Evolutionary conservation across 2,888 invertebrate genomes (phyloP).

Genomic region (Drepana falcataria): DNA sequence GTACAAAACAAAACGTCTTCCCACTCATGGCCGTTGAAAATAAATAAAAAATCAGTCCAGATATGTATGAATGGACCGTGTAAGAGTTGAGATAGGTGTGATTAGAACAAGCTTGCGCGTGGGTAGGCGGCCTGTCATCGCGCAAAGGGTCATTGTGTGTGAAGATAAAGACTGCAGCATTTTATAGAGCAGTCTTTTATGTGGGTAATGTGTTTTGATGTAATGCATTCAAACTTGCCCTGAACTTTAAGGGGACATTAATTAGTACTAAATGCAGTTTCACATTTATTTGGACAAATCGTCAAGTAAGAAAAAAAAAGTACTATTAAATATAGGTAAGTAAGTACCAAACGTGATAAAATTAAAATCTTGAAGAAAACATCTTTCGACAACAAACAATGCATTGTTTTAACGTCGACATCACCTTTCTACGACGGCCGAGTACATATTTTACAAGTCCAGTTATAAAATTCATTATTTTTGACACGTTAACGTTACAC

Average conservation of each 20-base stretch:
- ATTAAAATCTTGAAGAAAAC: not conserved
- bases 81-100: conserved; percentile 61
- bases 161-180: conserved; percentile 33
- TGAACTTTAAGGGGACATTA: not conserved
- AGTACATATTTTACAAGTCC: conserved; percentile 1
- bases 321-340: not conserved
- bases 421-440: not conserved
- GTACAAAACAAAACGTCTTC: conserved; percentile 59
- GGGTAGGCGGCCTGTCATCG: conserved; percentile 71
- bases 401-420: conserved; percentile 1
- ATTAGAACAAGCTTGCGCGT: conserved; percentile 67
- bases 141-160: conserved; percentile 61
- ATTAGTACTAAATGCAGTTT: not conserved
- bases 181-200: conserved; percentile 38
- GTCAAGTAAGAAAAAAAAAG: too few species aligned
- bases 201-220: conserved; percentile 18
- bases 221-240: not conserved
- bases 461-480: conserved; percentile 3
- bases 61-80: conserved; percentile 64
- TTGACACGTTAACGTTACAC: conserved; percentile 13
- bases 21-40: conserved; percentile 52
- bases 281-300: not conserved
- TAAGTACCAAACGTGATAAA: not conserved
- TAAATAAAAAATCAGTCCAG: conserved; percentile 53
- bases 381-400: not conserved